These are phyloP conservation scores for Julus scandinavius DNA, from an alignment of 2,888 invertebrate genomes.

Conservation along the genomic window DNA sequence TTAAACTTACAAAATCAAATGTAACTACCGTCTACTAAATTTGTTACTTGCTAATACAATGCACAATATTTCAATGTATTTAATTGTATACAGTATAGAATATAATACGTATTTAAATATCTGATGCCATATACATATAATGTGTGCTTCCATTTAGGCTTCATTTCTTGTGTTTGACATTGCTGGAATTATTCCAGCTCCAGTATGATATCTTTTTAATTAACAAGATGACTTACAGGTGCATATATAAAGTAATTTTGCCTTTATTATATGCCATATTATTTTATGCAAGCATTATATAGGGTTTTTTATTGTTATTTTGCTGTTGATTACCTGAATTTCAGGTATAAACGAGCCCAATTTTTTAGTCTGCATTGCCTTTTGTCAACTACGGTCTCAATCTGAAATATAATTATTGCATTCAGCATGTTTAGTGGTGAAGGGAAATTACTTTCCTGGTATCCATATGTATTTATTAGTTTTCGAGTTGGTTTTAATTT, in stretches of 20 bases:
- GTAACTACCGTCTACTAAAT: no score
- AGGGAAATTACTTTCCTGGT: constrained; percentile 33
- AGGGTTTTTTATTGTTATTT: no score
- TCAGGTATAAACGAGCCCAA: background rate
- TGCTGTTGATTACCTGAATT: background rate
- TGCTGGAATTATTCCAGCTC: background rate
- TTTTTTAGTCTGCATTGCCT: background rate
- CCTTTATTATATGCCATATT: no score
- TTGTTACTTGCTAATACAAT: no score
- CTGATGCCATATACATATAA: no score
- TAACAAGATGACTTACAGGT: constrained; percentile 29
- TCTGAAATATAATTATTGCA: constrained; percentile 17
- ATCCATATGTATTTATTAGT: constrained; percentile 31
- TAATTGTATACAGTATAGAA: no score
- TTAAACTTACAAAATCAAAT: no score
- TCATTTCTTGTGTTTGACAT: background rate
- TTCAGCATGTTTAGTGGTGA: background rate
- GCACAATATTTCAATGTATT: no score
- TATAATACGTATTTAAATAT: no score
- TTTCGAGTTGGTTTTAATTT: constrained; percentile 25
- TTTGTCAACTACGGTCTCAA: background rate
- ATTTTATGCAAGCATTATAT: no score
- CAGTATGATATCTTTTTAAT: constrained; percentile 18
- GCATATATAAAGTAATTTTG: background rate
- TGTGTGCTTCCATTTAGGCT: no score